phyloP scores from a whole-genome alignment of 2,797 vertebrate species.

The Sphenopsis melanotis region DNA sequence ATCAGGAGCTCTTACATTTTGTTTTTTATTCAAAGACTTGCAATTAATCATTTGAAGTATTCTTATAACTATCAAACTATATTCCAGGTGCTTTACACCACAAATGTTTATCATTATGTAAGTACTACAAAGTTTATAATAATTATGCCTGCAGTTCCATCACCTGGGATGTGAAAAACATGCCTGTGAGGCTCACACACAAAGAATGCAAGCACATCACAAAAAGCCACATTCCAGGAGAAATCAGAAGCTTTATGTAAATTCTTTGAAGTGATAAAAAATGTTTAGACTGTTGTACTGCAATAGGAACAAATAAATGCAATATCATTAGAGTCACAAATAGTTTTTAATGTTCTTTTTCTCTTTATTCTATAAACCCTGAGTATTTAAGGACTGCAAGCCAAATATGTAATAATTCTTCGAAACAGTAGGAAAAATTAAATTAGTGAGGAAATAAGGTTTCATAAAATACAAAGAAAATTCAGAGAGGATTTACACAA shows the following conservation, averaged over 20 bases:
- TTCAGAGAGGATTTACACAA: neutral
- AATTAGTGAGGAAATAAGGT: neutral
- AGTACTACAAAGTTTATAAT: neutral
- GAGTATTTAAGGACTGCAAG: neutral
- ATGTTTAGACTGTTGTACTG: neutral
- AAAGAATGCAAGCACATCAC: neutral
- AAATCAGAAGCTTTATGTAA: neutral
- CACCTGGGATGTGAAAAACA: neutral
- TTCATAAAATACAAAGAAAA: neutral
- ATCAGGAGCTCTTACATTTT: neutral
- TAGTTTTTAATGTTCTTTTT: neutral
- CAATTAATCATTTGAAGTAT: slow-evolving; percentile 21
- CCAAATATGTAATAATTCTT: neutral
- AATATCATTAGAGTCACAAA: neutral
- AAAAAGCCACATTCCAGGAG: neutral
- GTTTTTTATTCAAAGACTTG: slow-evolving; percentile 18
- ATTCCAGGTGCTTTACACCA: slow-evolving; percentile 8
- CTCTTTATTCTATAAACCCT: neutral
- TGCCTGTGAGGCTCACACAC: neutral
- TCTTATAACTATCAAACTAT: neutral
- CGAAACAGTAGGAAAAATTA: neutral
- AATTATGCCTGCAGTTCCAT: neutral
- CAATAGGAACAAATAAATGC: neutral
- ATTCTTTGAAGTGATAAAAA: neutral
- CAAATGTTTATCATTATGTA: neutral